Evolutionary conservation across 1,140 invertebrate species (phyloP).

Genomic region (Portunus trituberculatus): DNA sequence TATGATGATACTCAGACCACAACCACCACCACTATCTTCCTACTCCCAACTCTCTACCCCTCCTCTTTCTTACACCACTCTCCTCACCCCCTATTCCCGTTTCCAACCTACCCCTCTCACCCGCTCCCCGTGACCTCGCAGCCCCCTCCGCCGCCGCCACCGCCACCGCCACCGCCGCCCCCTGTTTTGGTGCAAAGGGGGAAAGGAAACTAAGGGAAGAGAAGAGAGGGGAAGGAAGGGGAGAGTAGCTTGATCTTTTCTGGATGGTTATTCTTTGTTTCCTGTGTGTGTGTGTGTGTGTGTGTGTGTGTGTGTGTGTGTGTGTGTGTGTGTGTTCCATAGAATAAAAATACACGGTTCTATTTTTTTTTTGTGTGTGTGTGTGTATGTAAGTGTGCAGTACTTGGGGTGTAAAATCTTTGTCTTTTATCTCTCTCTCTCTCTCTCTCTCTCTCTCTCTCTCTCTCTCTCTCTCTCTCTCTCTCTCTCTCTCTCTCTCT

Average conservation of each 20-base stretch:
- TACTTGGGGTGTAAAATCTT: not conserved
- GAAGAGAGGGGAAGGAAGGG: not conserved
- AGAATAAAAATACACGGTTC: no score
- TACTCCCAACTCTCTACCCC: not conserved
- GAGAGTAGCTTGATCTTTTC: not conserved
- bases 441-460: constrained; percentile 38
- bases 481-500: constrained; percentile 52
- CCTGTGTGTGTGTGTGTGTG: constrained; percentile 7
- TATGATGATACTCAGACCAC: constrained; percentile 6
- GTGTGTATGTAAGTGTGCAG: not conserved
- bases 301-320: constrained; percentile 20
- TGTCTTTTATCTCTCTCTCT: not conserved
- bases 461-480: constrained; percentile 43
- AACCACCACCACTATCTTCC: not conserved
- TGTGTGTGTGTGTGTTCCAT: not conserved
- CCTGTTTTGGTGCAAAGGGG: constrained; percentile 1
- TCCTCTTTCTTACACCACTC: not conserved
- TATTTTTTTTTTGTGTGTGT: not conserved
- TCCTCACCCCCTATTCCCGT: not conserved
- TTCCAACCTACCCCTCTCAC: not conserved
- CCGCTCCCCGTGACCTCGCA: not conserved
- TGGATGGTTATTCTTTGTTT: constrained; percentile 4
- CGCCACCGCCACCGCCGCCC: not conserved
- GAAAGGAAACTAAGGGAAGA: not conserved
- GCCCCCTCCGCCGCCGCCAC: not conserved